These are phyloP conservation scores for Coilia nasus DNA, from an alignment of 2,797 vertebrate species.

Conservation along the genomic window DNA sequence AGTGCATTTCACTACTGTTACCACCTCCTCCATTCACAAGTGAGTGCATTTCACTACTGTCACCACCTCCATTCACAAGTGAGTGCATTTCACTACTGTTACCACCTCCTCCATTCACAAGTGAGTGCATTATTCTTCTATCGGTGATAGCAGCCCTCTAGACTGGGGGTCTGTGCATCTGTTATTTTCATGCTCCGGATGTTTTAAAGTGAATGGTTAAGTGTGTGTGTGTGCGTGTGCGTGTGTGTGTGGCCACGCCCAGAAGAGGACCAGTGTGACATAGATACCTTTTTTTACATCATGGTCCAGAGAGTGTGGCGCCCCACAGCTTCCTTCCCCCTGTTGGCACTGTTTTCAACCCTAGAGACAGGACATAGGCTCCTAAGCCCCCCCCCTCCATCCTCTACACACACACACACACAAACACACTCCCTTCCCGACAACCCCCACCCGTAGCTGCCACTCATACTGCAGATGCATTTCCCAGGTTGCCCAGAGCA, in stretches of 20 bases:
- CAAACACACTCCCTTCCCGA: slow-evolving; percentile 34
- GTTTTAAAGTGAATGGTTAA: background rate
- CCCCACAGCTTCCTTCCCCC: slow-evolving; percentile 59
- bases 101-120: no score
- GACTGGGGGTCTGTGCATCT: slow-evolving; percentile 31
- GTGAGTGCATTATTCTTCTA: slow-evolving; percentile 27
- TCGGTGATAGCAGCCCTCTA: slow-evolving; percentile 2
- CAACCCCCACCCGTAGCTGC: background rate
- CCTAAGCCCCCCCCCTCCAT: slow-evolving; percentile 59
- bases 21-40: no score
- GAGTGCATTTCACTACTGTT: no score
- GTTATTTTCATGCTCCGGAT: slow-evolving; percentile 19
- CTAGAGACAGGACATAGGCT: slow-evolving; percentile 66
- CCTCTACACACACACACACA: slow-evolving; percentile 53
- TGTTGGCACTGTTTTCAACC: slow-evolving; percentile 61
- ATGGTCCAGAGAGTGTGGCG: slow-evolving; percentile 56
- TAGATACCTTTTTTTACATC: slow-evolving; percentile 52
- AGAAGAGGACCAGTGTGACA: slow-evolving; percentile 47
- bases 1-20: no score
- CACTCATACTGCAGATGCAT: no score
- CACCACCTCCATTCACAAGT: no score
- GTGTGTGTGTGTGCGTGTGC: slow-evolving; percentile 37
- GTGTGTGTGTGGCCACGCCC: slow-evolving; percentile 40
- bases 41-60: no score
- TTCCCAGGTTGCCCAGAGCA: no score